phyloP scores from a whole-genome alignment of 2,797 vertebrate species.

The Malurus splendens region DNA sequence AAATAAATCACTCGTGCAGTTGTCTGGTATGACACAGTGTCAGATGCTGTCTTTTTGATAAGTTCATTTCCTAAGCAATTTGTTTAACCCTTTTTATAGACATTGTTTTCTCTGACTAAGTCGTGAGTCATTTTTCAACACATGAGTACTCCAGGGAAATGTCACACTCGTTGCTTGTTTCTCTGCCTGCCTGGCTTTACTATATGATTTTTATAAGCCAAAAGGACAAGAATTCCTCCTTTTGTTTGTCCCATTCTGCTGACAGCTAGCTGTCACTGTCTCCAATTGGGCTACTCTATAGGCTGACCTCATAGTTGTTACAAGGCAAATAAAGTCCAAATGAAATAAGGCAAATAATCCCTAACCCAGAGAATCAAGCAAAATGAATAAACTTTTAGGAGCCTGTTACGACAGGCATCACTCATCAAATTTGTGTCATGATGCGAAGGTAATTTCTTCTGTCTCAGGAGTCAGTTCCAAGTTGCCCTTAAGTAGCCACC shows the following conservation, averaged over 20 bases:
- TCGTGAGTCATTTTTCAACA: slow-evolving; percentile 42
- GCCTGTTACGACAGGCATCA: not conserved
- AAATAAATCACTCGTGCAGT: slow-evolving; percentile 44
- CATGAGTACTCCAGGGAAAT: slow-evolving; percentile 36
- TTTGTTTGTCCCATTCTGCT: not conserved
- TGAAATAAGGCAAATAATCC: no score
- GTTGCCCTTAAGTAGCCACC: not conserved
- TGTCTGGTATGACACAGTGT: slow-evolving; percentile 54
- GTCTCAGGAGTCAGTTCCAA: not conserved
- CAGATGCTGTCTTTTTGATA: slow-evolving; percentile 63
- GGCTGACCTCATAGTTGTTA: not conserved
- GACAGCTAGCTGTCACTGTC: not conserved
- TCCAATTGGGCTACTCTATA: not conserved
- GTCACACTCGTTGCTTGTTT: not conserved
- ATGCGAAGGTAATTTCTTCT: not conserved
- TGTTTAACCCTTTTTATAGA: slow-evolving; percentile 59
- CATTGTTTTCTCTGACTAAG: slow-evolving; percentile 44
- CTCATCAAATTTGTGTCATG: not conserved
- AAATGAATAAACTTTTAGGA: not conserved
- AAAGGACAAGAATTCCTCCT: not conserved
- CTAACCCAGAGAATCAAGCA: not conserved
- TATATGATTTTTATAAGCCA: not conserved
- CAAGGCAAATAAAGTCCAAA: not conserved
- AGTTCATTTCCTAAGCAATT: slow-evolving; percentile 56
- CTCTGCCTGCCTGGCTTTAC: not conserved